Evolutionary conservation across 2,113 vertebrate species (phyloP).

Genomic region (Hippocampus comes): DNA sequence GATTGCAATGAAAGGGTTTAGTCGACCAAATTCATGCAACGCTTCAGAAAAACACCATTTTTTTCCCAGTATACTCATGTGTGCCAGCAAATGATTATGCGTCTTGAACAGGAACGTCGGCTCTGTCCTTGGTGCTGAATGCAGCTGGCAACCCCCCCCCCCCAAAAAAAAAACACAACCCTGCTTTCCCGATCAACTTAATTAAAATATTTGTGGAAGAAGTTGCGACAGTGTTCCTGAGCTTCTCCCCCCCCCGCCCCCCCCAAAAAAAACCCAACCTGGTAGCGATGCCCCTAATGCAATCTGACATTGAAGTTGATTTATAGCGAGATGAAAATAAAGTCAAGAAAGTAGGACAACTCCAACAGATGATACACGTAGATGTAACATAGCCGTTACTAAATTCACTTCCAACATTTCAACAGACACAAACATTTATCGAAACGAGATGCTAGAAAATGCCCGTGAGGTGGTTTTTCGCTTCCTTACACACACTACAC

Average conservation of each 20-base stretch:
- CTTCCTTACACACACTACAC: constrained; percentile 17
- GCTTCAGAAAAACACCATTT: no score
- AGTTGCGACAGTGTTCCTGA: no score
- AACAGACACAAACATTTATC: constrained; percentile 12
- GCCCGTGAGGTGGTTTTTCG: background rate
- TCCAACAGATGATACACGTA: background rate
- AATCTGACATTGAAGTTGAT: background rate
- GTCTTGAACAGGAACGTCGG: no score
- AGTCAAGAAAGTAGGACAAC: background rate
- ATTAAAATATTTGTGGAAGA: no score
- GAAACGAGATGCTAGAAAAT: background rate
- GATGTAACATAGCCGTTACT: background rate
- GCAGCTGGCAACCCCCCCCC: background rate
- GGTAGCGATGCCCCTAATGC: background rate
- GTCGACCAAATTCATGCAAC: no score
- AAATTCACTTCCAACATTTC: background rate
- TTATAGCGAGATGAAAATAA: background rate
- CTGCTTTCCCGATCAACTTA: background rate
- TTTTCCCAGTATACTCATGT: no score
- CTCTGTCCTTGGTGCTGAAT: no score
- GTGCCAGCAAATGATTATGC: no score
- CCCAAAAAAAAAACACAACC: no score
- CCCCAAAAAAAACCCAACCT: background rate
- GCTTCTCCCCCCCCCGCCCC: no score
- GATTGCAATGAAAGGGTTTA: no score